Evolutionary conservation across 2,888 invertebrate species (phyloP).

Genomic region (Heliothis peltigera): DNA sequence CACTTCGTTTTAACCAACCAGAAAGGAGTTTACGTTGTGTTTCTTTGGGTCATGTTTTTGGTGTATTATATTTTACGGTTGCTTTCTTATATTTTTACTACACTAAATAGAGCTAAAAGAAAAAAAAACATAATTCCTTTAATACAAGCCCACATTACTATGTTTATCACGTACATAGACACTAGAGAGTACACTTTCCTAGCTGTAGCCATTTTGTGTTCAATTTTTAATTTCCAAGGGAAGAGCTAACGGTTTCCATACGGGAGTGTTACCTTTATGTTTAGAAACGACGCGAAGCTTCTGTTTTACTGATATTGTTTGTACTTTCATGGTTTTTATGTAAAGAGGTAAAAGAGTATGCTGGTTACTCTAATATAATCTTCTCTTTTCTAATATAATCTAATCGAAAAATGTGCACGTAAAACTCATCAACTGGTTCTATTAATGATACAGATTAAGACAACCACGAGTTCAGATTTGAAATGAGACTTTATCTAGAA

Average conservation of each 20-base stretch:
- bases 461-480: background rate
- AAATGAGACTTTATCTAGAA: too few species aligned
- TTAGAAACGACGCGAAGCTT: constrained; percentile 32
- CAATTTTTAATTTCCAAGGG: constrained; percentile 54
- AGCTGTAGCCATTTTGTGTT: constrained; percentile 26
- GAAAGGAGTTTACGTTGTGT: too few species aligned
- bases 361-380: too few species aligned
- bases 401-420: too few species aligned
- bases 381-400: too few species aligned
- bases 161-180: constrained; percentile 17
- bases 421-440: too few species aligned
- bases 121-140: constrained; percentile 2
- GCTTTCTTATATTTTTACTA: too few species aligned
- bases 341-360: too few species aligned
- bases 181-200: constrained; percentile 5
- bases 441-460: too few species aligned
- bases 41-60: too few species aligned
- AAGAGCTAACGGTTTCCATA: constrained; percentile 34
- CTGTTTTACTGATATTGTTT: constrained; percentile 42
- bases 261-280: constrained; percentile 18
- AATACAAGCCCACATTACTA: constrained; percentile 11
- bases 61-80: too few species aligned
- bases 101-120: constrained; percentile 9
- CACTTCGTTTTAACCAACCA: too few species aligned
- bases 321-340: constrained; percentile 30